These are phyloP conservation scores for Lordiphosa clarofinis DNA, from an alignment of 1,140 invertebrate species.

Conservation along the genomic window DNA sequence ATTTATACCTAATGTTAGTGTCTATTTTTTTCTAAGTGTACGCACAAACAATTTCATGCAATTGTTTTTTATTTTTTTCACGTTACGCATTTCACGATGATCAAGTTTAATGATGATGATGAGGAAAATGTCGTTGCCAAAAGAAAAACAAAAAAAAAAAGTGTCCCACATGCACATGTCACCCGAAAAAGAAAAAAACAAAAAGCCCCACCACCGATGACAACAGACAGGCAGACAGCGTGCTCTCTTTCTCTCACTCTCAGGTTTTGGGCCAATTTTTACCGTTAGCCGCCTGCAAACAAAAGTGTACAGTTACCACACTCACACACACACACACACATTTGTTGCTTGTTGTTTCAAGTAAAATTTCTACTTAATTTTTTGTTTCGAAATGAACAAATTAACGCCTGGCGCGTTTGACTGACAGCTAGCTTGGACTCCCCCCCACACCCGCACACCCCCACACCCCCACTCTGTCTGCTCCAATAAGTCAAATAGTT, in stretches of 20 bases:
- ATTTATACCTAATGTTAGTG: no score
- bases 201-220: constrained; percentile 14
- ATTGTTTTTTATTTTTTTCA: constrained; percentile 23
- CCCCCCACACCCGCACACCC: constrained; percentile 12
- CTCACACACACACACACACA: constrained; percentile 9
- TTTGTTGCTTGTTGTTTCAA: constrained; percentile 11
- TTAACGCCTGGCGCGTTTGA: constrained; percentile 43
- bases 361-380: constrained; percentile 11
- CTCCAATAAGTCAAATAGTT: constrained; percentile 75
- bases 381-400: constrained; percentile 24
- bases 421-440: constrained; percentile 48
- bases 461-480: constrained; percentile 40
- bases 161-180: constrained; percentile 52
- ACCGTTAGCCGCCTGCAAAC: constrained; percentile 39
- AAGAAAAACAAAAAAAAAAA: constrained; percentile 32
- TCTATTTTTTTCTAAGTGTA: not conserved
- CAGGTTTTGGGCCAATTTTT: constrained; percentile 54
- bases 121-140: constrained; percentile 60
- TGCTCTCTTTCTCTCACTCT: constrained; percentile 7
- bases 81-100: constrained; percentile 34
- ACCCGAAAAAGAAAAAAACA: constrained; percentile 11
- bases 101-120: constrained; percentile 27
- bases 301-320: constrained; percentile 54
- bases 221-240: constrained; percentile 17
- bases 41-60: constrained; percentile 39